Percentiles rank a stretch among this genome's conserved stretches.
phyloP scores from a whole-genome alignment of 2,113 vertebrate genomes.

The Nerophis ophidion region DNA sequence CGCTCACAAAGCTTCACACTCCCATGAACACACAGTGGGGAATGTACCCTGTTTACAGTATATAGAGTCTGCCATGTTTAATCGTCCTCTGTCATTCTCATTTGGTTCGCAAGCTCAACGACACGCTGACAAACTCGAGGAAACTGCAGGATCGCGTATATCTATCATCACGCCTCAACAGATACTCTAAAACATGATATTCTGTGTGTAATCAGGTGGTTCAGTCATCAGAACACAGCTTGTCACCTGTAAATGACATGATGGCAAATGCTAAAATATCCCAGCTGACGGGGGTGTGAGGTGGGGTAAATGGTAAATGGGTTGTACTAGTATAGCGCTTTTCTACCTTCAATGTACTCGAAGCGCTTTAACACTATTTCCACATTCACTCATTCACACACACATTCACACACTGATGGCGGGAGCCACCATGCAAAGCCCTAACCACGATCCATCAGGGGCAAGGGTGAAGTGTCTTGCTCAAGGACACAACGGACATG shows the following conservation, averaged over 20 bases:
- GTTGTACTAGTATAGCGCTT: no score
- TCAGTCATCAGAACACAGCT: constrained; percentile 22
- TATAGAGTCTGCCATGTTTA: constrained; percentile 52
- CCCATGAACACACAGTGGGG: constrained; percentile 55
- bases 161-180: constrained; percentile 31
- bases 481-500: no score
- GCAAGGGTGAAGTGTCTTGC: no score
- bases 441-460: no score
- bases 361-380: no score
- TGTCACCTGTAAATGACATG: constrained; percentile 28
- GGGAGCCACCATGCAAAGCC: no score
- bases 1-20: constrained; percentile 46
- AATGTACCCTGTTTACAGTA: constrained; percentile 49
- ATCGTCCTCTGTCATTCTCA: constrained; percentile 37
- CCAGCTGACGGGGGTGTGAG: constrained; percentile 6
- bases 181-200: constrained; percentile 31
- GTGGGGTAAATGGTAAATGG: no score
- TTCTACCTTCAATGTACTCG: no score
- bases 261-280: constrained; percentile 15
- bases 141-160: constrained; percentile 26
- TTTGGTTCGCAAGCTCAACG: constrained; percentile 30
- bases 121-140: constrained; percentile 35
- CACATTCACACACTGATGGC: no score
- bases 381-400: no score
- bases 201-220: constrained; percentile 53